Conservation (phyloP, 2,888 invertebrate genomes). For the Nemurella pictetii region DNA sequence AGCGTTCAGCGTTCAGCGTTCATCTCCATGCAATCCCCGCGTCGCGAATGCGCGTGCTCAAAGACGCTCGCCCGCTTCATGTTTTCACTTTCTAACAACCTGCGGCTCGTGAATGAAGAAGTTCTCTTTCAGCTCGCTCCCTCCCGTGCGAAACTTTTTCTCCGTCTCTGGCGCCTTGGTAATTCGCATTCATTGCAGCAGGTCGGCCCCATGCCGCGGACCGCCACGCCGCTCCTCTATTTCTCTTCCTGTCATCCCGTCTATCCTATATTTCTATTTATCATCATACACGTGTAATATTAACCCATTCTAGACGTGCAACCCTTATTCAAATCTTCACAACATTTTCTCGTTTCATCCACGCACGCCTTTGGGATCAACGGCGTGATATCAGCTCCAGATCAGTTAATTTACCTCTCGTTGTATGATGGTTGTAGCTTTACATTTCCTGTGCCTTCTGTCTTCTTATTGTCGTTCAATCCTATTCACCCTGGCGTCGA, state of each 20-base stretch:
- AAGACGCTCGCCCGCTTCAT: not conserved
- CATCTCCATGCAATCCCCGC: too few species aligned
- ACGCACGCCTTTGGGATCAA: constrained; percentile 2
- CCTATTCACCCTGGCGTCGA: not conserved
- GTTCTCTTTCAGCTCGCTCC: constrained; percentile 2
- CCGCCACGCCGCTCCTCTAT: constrained; percentile 7
- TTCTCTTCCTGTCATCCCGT: not conserved
- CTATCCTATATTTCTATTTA: constrained; percentile 9
- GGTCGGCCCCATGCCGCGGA: not conserved
- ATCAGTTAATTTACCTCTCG: constrained; percentile 18
- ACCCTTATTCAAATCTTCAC: constrained; percentile 14
- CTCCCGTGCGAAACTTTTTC: not conserved
- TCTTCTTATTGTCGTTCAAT: constrained; percentile 22
- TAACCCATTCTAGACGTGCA: not conserved
- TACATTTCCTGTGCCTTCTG: not conserved
- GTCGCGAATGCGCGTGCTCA: not conserved
- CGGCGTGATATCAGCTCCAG: not conserved
- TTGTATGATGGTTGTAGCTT: constrained; percentile 2
- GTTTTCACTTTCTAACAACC: constrained; percentile 23
- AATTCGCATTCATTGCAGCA: constrained; percentile 26
- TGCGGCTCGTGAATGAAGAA: constrained; percentile 12
- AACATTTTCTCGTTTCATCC: constrained; percentile 8
- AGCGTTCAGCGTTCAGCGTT: not conserved
- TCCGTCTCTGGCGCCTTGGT: not conserved
- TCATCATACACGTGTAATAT: constrained; percentile 5